Conservation (phyloP, 2,113 vertebrate genomes). For the Dendropsophus ebraccatus region DNA sequence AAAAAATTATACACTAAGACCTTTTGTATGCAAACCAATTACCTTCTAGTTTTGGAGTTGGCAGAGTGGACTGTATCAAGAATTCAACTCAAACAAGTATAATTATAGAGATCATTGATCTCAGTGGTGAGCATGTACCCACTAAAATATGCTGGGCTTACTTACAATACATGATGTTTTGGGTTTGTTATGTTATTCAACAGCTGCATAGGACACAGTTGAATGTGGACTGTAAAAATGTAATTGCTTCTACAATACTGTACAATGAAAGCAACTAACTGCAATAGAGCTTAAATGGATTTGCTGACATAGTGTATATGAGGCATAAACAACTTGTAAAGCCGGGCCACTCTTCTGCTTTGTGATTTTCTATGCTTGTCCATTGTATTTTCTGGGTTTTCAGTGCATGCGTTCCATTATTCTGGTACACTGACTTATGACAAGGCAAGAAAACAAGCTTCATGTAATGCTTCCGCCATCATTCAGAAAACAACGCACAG, state of each 20-base stretch:
- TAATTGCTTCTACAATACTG: slow-evolving; percentile 4
- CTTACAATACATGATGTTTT: slow-evolving; percentile 1
- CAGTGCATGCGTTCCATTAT: background rate
- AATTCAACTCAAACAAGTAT: background rate
- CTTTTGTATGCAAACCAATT: background rate
- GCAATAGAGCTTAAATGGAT: background rate
- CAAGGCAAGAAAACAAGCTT: background rate
- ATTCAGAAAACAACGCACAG: background rate
- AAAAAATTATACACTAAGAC: background rate
- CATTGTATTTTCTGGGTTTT: background rate
- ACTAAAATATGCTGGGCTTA: background rate
- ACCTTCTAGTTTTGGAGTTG: background rate
- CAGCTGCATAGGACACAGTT: background rate
- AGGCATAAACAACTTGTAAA: background rate
- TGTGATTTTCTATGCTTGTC: background rate
- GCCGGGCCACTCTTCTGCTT: background rate
- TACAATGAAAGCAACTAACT: background rate
- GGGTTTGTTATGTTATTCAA: background rate
- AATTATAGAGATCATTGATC: slow-evolving; percentile 14
- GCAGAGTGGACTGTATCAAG: background rate
- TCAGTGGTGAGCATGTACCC: background rate
- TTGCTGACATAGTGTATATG: background rate
- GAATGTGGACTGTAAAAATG: slow-evolving; percentile 6
- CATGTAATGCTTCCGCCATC: background rate
- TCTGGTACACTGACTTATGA: background rate